phyloP scores from a whole-genome alignment of 2,113 vertebrate species.

The Promerops cafer region DNA sequence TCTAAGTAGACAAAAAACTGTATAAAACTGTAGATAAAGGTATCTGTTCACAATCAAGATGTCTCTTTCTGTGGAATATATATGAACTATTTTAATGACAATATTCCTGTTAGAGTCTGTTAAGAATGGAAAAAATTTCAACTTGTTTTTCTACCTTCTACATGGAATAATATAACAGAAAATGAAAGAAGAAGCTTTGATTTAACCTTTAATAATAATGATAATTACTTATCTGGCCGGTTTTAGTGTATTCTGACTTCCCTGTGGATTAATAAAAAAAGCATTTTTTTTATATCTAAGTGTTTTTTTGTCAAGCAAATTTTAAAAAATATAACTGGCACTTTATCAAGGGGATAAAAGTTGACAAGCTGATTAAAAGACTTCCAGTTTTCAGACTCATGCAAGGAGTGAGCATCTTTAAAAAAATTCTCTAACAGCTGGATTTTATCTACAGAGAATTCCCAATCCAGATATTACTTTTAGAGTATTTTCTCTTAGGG shows the following conservation, averaged over 20 bases:
- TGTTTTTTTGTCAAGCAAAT: background rate
- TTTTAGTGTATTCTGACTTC: slow-evolving; percentile 14
- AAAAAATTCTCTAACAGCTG: background rate
- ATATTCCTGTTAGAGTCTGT: background rate
- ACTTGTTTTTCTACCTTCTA: background rate
- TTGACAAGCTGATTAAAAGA: background rate
- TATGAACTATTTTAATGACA: background rate
- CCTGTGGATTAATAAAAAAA: background rate
- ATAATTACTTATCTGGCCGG: background rate
- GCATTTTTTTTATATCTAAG: background rate
- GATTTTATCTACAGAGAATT: background rate
- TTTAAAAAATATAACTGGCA: background rate
- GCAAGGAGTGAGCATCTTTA: background rate
- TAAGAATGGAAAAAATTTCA: background rate
- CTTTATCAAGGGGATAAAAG: background rate
- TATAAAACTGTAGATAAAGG: background rate
- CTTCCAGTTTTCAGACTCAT: background rate
- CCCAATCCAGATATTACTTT: background rate
- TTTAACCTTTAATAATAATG: background rate
- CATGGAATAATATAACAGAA: background rate
- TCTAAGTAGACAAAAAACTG: background rate
- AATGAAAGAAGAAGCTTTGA: background rate
- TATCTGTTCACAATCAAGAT: background rate
- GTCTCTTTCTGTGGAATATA: background rate
- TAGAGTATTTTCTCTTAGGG: background rate